These are phyloP conservation scores for Paramormyrops kingsleyae DNA, from an alignment of 2,113 vertebrate species.

Conservation along the genomic window DNA sequence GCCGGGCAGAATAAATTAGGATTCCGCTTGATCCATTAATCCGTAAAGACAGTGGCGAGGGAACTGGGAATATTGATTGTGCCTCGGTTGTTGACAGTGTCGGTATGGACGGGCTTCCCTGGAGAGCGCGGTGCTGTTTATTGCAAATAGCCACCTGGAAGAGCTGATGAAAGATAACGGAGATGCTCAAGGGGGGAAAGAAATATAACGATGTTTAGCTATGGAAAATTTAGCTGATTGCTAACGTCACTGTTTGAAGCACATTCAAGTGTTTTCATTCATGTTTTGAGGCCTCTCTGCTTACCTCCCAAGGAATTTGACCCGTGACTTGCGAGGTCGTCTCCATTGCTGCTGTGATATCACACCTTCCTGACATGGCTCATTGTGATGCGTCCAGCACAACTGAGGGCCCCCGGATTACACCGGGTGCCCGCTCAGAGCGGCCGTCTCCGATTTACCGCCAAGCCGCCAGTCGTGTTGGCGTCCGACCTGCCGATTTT, in stretches of 20 bases:
- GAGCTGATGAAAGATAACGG: not conserved
- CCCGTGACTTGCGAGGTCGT: not conserved
- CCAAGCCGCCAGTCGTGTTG: not conserved
- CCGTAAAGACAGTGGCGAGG: conserved; percentile 14
- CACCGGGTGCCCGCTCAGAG: not conserved
- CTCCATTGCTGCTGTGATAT: not conserved
- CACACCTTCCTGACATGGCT: not conserved
- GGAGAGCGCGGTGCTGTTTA: not conserved
- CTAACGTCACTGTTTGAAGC: not conserved
- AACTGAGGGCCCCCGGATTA: not conserved
- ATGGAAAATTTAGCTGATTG: not conserved
- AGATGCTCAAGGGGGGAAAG: not conserved
- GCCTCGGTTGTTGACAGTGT: conserved; percentile 12
- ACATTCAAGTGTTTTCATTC: not conserved
- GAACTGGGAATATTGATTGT: conserved; percentile 13
- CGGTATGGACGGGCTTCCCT: not conserved
- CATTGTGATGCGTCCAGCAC: not conserved
- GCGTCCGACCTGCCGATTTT: not conserved
- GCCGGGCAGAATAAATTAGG: conserved; percentile 19
- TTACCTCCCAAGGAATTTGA: not conserved
- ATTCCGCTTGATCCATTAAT: conserved; percentile 16
- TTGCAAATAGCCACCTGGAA: conserved; percentile 12
- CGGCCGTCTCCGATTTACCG: not conserved
- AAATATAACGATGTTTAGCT: not conserved
- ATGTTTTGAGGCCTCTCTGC: not conserved